phyloP scores from a whole-genome alignment of 2,888 invertebrate species.

The Drosophila anomalata region DNA sequence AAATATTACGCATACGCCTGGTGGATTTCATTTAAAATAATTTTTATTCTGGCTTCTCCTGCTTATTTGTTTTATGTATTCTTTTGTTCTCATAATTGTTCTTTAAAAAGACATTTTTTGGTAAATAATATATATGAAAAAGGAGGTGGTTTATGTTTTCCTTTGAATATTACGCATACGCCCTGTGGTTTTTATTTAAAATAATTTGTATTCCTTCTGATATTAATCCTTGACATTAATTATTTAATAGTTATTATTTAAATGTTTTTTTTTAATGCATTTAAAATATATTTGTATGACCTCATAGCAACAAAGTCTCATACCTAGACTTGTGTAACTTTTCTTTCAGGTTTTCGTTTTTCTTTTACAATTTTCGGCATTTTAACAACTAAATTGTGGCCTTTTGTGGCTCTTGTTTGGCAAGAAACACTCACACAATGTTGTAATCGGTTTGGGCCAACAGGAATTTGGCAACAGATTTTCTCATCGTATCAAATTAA shows the following conservation, averaged over 20 bases:
- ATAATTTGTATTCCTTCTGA: conserved; percentile 17
- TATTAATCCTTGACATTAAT: conserved; percentile 60
- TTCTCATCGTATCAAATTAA: conserved; percentile 17
- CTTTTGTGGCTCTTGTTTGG: conserved; percentile 31
- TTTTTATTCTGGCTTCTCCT: conserved; percentile 16
- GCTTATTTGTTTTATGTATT: background rate
- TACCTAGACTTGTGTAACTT: conserved; percentile 9
- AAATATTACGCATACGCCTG: background rate
- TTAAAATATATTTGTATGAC: too few relatives aligned
- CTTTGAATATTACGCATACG: background rate
- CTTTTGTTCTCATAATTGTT: background rate
- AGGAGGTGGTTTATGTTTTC: too few relatives aligned
- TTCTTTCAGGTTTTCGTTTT: conserved; percentile 24
- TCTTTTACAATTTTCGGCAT: conserved; percentile 18
- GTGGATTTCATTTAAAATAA: background rate
- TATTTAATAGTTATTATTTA: too few relatives aligned
- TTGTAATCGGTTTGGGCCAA: conserved; percentile 26
- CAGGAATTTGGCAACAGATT: conserved; percentile 36
- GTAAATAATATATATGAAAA: background rate
- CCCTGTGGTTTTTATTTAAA: background rate
- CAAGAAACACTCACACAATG: conserved; percentile 30
- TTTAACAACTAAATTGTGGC: conserved; percentile 25
- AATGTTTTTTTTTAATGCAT: background rate
- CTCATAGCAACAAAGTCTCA: too few relatives aligned
- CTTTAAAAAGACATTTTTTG: background rate